Conservation (phyloP, 2,888 invertebrate species). For the Fabriciana adippe region DNA sequence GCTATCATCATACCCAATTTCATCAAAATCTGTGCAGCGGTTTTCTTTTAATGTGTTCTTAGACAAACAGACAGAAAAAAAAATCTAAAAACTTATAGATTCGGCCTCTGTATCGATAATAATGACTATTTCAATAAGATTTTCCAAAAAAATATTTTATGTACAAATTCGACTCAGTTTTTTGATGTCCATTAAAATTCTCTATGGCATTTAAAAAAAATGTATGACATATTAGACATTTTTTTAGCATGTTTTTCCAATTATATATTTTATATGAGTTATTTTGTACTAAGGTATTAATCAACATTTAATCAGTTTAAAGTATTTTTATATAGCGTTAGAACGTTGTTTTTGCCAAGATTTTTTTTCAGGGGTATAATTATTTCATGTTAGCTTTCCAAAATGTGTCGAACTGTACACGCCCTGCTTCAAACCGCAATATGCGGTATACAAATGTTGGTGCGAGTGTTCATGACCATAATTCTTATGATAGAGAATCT, state of each 20-base stretch:
- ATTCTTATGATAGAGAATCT: constrained; percentile 71
- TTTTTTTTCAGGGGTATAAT: neutral
- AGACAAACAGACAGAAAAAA: no score
- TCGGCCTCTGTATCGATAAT: no score
- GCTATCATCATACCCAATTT: no score
- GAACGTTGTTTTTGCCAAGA: neutral
- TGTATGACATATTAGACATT: constrained; percentile 8
- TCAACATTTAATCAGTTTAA: neutral
- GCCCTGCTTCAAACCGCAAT: constrained; percentile 57
- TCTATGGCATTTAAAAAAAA: constrained; percentile 11
- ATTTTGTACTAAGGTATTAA: neutral
- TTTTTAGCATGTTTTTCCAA: neutral
- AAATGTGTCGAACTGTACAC: constrained; percentile 69
- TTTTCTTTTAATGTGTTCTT: no score
- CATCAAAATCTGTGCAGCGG: no score
- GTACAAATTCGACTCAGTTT: no score
- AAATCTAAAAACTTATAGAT: no score
- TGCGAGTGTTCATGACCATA: constrained; percentile 68
- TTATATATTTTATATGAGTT: constrained; percentile 1
- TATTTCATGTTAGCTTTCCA: constrained; percentile 47
- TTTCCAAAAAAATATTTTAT: no score
- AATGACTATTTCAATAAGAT: no score
- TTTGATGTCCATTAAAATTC: no score
- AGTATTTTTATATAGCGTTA: neutral
- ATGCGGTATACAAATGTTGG: constrained; percentile 69